These are phyloP conservation scores for Caranx ignobilis DNA, from an alignment of 2,113 vertebrate species.

Conservation along the genomic window DNA sequence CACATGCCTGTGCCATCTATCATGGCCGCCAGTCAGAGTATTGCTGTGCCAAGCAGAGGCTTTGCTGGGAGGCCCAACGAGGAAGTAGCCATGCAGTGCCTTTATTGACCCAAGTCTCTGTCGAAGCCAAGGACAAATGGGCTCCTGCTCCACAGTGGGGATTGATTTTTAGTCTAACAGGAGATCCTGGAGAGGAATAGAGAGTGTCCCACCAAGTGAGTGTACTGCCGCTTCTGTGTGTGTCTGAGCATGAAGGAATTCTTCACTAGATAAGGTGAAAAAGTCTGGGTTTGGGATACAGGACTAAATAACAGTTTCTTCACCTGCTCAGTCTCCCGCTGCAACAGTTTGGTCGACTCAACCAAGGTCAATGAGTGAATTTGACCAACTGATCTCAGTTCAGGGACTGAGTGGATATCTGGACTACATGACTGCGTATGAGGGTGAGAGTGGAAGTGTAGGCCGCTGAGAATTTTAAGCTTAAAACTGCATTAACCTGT, in stretches of 20 bases:
- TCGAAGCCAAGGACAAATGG: constrained; percentile 82
- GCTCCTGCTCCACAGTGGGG: constrained; percentile 58
- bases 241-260: constrained; percentile 42
- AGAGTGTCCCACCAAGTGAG: constrained; percentile 55
- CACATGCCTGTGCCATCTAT: constrained; percentile 70
- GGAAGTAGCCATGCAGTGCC: constrained; percentile 70
- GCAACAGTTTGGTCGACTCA: constrained; percentile 7
- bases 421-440: constrained; percentile 11
- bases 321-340: constrained; percentile 19
- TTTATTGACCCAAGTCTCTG: constrained; percentile 82
- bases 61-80: constrained; percentile 66
- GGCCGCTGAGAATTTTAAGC: constrained; percentile 13
- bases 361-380: constrained; percentile 18
- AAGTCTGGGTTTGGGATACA: constrained; percentile 7
- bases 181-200: constrained; percentile 63
- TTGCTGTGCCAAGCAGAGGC: constrained; percentile 79
- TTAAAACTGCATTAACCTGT: neutral
- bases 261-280: constrained; percentile 36
- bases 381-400: neutral
- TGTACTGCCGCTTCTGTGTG: neutral
- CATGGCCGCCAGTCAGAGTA: constrained; percentile 69
- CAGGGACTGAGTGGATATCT: constrained; percentile 11
- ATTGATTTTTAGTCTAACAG: constrained; percentile 80
- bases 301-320: constrained; percentile 19
- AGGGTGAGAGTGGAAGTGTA: constrained; percentile 1